Evolutionary conservation across 2,888 invertebrate species (phyloP).

Genomic region (Craniophora ligustri): DNA sequence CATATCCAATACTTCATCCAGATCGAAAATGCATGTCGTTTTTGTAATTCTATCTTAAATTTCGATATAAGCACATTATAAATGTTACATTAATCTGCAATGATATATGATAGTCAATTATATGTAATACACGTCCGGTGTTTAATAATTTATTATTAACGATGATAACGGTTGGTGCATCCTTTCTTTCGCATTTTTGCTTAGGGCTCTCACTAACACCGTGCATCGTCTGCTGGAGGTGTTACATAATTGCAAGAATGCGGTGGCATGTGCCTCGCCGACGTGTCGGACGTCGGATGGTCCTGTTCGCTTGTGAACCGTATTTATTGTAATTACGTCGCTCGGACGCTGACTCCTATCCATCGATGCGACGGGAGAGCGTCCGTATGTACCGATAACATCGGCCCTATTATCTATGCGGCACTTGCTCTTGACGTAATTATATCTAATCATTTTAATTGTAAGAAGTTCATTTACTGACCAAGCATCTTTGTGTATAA

Average conservation of each 20-base stretch:
- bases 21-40: constrained; percentile 1
- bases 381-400: constrained; percentile 65
- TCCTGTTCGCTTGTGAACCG: constrained; percentile 79
- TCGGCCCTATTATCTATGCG: constrained; percentile 69
- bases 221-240: constrained; percentile 57
- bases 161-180: constrained; percentile 30
- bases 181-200: constrained; percentile 30
- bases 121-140: neutral
- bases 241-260: constrained; percentile 78
- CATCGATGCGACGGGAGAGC: constrained; percentile 66
- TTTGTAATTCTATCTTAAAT: no score
- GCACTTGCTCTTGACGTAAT: constrained; percentile 40
- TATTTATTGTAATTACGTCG: constrained; percentile 84
- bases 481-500: neutral
- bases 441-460: constrained; percentile 27
- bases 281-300: constrained; percentile 61
- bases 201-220: constrained; percentile 51
- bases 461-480: neutral
- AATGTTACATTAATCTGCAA: constrained; percentile 9
- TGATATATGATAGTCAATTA: no score
- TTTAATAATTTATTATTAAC: constrained; percentile 28
- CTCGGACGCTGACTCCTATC: constrained; percentile 68
- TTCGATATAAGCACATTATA: no score
- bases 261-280: constrained; percentile 64
- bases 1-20: no score